phyloP scores from a whole-genome alignment of 2,113 vertebrate genomes.

The Lepisosteus oculatus region DNA sequence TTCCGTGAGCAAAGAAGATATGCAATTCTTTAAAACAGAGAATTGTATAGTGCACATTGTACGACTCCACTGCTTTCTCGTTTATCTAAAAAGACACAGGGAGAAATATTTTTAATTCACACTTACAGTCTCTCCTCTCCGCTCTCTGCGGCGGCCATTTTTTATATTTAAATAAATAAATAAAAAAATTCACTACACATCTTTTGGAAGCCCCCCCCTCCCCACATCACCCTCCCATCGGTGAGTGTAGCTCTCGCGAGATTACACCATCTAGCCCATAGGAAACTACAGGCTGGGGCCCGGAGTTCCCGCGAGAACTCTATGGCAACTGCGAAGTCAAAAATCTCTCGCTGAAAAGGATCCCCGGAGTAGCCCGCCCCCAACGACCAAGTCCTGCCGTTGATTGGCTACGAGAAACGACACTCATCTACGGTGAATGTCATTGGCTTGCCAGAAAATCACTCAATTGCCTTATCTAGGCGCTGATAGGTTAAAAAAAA shows the following conservation, averaged over 20 bases:
- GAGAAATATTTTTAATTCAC: slow-evolving; percentile 48
- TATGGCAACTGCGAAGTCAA: slow-evolving; percentile 21
- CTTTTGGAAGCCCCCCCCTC: slow-evolving; percentile 58
- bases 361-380: slow-evolving; percentile 12
- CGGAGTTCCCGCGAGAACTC: slow-evolving; percentile 21
- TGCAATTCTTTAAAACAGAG: slow-evolving; percentile 23
- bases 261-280: slow-evolving; percentile 22
- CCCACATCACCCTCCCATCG: slow-evolving; percentile 55
- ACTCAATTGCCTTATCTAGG: not conserved
- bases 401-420: slow-evolving; percentile 11
- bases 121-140: slow-evolving; percentile 77
- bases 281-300: not conserved
- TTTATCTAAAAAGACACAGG: slow-evolving; percentile 25
- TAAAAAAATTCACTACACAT: slow-evolving; percentile 72
- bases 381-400: not conserved
- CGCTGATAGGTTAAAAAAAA: slow-evolving; percentile 13
- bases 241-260: slow-evolving; percentile 59
- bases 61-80: slow-evolving; percentile 11
- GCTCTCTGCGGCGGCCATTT: slow-evolving; percentile 79
- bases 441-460: slow-evolving; percentile 12
- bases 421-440: not conserved
- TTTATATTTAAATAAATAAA: slow-evolving; percentile 79
- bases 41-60: slow-evolving; percentile 20
- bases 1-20: slow-evolving; percentile 42
- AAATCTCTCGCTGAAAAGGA: slow-evolving; percentile 15